A percentile compares a stretch with the other conserved stretches of the same genome.
Conservation (phyloP, 1,140 invertebrate genomes). For the Yoshiicerus persimilis region DNA sequence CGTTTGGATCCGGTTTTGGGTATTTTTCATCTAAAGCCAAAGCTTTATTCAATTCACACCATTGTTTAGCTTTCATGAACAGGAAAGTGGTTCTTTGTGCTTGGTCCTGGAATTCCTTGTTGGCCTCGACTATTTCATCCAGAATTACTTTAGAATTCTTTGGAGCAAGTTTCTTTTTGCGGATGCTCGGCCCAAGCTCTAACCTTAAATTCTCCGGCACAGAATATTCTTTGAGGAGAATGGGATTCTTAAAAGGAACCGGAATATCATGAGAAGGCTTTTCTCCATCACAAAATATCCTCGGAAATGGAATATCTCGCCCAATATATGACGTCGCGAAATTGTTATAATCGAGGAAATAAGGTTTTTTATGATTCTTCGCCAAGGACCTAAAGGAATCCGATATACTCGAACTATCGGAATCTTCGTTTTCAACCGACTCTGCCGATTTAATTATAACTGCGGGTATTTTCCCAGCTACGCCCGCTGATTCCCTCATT, state of each 20-base stretch:
- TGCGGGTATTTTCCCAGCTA: background rate
- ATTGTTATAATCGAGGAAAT: background rate
- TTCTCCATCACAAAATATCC: constrained; percentile 26
- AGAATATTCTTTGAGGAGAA: background rate
- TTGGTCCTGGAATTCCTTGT: background rate
- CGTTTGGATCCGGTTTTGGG: constrained; percentile 35
- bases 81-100: background rate
- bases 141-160: background rate
- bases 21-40: constrained; percentile 35
- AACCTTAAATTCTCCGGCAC: constrained; percentile 19
- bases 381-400: constrained; percentile 19
- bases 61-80: constrained; percentile 35
- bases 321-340: constrained; percentile 28
- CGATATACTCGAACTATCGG: background rate
- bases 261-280: background rate
- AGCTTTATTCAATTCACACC: constrained; percentile 38
- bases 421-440: background rate
- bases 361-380: constrained; percentile 1
- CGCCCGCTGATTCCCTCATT: background rate
- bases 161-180: constrained; percentile 13
- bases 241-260: background rate
- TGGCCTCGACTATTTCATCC: background rate
- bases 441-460: background rate
- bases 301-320: background rate
- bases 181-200: constrained; percentile 26